Conservation (phyloP, 1,140 invertebrate species). For the Mercenaria mercenaria region DNA sequence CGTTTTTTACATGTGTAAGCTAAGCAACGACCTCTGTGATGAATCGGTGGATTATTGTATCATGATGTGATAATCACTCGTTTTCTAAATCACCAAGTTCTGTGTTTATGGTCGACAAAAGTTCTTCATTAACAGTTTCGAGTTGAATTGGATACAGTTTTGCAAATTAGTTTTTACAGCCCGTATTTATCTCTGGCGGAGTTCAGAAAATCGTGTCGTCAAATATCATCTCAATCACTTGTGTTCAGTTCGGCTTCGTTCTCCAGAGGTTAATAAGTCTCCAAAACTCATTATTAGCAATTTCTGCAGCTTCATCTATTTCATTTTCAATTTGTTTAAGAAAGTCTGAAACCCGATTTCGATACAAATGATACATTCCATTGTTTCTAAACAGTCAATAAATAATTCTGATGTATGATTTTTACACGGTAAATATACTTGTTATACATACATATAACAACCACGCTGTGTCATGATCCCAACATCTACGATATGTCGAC, state of each 20-base stretch:
- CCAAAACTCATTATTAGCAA: too few relatives aligned
- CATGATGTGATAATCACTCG: too few relatives aligned
- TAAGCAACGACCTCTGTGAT: too few relatives aligned
- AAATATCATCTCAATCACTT: too few relatives aligned
- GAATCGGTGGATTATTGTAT: too few relatives aligned
- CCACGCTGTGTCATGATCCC: not conserved
- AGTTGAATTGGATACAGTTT: not conserved
- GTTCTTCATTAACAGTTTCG: not conserved
- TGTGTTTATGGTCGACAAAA: not conserved
- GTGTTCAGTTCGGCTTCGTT: too few relatives aligned
- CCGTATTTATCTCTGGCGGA: too few relatives aligned
- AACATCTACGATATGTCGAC: not conserved
- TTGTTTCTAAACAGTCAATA: not conserved
- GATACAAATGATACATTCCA: not conserved
- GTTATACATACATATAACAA: not conserved
- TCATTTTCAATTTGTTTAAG: not conserved
- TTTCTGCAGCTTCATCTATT: not conserved
- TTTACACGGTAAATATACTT: conserved; percentile 3
- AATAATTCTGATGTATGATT: not conserved
- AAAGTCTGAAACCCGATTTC: not conserved
- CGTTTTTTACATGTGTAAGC: too few relatives aligned
- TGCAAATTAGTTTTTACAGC: too few relatives aligned
- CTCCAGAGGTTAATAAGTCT: too few relatives aligned
- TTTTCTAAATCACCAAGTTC: too few relatives aligned
- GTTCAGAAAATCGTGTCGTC: too few relatives aligned